Evolutionary conservation across 2,888 invertebrate species (phyloP), one percentile per base, ranked within the genome.

Genomic region (Cybosia mesomella): DNA sequence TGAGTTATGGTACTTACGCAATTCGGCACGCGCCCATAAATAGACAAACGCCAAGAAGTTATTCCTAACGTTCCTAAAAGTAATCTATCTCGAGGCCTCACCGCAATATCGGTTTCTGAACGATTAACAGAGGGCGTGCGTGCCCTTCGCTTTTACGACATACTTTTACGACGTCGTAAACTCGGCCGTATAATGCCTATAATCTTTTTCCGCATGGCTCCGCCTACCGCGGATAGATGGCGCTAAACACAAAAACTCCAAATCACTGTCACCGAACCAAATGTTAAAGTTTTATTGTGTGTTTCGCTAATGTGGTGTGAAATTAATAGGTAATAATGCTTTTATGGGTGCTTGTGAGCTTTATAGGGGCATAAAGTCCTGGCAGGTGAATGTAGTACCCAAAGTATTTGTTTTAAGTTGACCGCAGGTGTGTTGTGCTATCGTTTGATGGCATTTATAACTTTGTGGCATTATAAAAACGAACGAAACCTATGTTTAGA

Each of bases 281-380:
- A 92, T 89, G 92, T 92, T 92, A 87, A 93, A 94, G 91, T 95
- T 95, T 95, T 94, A 94, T 94, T 93, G 92, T 93, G 86, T 93
- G 95, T 93, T 93, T 93, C 92, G 94, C 95, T 94, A 95, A 95
- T 95, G 93, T 91, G 92, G 93, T 95, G 95, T 94, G 93, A 95
- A 94, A 95, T 95, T 94, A 94, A 95, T 95, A 94, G 95, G 93
- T 92, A 92, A 93, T 95, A 94, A 94, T 93, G 89, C 91, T 89
- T 94, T 95, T 94, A 95, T 93, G 92, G 94, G 89, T 90, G 88
- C 93, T 93, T 91, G 87, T 89, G 87, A 85, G 87, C 87, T 95
- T 95, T 94, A 94, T 94, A 86, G 92, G 88, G 87, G 82, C 90
- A 91, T 94, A 93, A 94, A 93, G 85, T 86, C 81, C 83, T 87